Evolutionary conservation across 2,797 vertebrate genomes (phyloP).

Genomic region (Enoplosus armatus): DNA sequence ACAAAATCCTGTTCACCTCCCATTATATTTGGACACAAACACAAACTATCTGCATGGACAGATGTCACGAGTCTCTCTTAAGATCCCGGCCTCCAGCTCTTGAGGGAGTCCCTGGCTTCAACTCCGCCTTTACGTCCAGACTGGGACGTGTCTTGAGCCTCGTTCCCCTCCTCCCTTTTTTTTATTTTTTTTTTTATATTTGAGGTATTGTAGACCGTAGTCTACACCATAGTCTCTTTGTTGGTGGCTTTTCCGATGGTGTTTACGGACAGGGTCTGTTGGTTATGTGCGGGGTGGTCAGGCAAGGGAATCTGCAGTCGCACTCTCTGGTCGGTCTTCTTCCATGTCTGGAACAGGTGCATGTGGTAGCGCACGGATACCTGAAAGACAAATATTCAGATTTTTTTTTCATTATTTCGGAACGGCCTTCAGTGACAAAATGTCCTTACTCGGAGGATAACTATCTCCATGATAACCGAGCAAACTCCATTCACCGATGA

Average conservation of each 20-base stretch:
- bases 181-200: no score
- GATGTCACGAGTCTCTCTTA: no score
- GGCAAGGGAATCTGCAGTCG: conserved; percentile 67
- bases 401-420: background rate
- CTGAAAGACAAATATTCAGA: conserved; percentile 45
- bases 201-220: background rate
- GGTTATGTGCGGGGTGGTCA: background rate
- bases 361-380: conserved; percentile 81
- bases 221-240: conserved; percentile 79
- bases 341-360: conserved; percentile 78
- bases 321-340: conserved; percentile 74
- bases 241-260: conserved; percentile 60
- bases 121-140: background rate
- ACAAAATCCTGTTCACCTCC: no score
- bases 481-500: background rate
- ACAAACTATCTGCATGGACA: no score
- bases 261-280: conserved; percentile 36
- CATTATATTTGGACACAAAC: no score
- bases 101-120: background rate
- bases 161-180: background rate
- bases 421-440: background rate
- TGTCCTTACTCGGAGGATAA: background rate
- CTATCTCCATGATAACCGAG: background rate
- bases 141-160: background rate
- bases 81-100: no score